These are phyloP conservation scores for Herpetotheres cachinnans DNA, from an alignment of 2,113 vertebrate species.

Conservation along the genomic window DNA sequence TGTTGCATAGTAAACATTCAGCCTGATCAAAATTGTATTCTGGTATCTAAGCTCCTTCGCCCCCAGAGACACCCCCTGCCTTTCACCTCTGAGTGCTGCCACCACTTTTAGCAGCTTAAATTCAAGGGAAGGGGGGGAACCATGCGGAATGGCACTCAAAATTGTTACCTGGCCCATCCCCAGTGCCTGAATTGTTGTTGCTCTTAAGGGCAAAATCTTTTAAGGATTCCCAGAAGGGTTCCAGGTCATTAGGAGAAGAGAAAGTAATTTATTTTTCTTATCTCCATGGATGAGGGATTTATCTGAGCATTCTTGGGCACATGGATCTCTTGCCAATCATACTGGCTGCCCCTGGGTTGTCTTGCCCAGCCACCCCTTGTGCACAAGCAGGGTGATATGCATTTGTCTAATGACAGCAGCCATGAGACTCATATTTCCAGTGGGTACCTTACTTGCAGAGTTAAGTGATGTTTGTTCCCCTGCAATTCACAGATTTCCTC, in stretches of 20 bases:
- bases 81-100: not conserved
- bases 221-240: not conserved
- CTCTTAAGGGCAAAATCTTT: not conserved
- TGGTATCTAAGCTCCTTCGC: not conserved
- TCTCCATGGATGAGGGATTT: not conserved
- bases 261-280: not conserved
- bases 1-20: not conserved
- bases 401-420: not conserved
- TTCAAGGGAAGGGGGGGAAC: not conserved
- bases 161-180: not conserved
- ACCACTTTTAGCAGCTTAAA: not conserved
- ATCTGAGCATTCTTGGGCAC: not conserved
- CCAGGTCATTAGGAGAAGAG: not conserved
- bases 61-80: fast-evolving
- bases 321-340: not conserved
- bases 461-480: not conserved
- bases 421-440: not conserved
- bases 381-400: too few species aligned
- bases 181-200: not conserved
- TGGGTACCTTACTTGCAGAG: not conserved
- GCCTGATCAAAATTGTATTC: too few species aligned
- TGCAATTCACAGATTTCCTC: not conserved
- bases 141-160: not conserved
- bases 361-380: not conserved
- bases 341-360: not conserved